Conservation (phyloP, 2,888 invertebrate genomes). For the Metallyticus violacea region DNA sequence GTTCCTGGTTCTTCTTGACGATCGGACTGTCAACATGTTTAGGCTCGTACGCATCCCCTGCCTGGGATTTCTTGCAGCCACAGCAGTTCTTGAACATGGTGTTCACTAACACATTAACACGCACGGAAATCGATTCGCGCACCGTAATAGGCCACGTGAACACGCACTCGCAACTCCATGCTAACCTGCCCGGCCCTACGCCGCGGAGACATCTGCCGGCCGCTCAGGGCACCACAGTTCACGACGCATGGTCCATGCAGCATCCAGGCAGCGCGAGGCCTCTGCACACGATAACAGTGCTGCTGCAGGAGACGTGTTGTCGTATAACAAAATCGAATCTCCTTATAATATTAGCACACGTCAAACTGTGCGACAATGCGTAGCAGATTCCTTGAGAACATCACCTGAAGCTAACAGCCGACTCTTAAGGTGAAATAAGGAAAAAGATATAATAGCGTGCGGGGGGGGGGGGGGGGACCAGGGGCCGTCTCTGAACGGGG, state of each 20-base stretch:
- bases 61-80: conserved; percentile 31
- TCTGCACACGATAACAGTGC: not conserved
- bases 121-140: not conserved
- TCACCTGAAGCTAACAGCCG: too few relatives aligned
- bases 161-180: not conserved
- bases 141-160: not conserved
- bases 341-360: too few relatives aligned
- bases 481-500: too few relatives aligned
- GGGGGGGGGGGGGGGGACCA: too few relatives aligned
- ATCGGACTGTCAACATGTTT: not conserved
- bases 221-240: conserved; percentile 1
- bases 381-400: too few relatives aligned
- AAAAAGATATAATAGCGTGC: too few relatives aligned
- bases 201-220: conserved; percentile 20
- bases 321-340: too few relatives aligned
- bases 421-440: too few relatives aligned
- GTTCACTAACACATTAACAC: not conserved
- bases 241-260: conserved; percentile 14
- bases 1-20: not conserved
- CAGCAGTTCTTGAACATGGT: conserved; percentile 35
- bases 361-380: too few relatives aligned
- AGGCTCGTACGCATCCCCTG: not conserved
- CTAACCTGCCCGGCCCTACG: not conserved
- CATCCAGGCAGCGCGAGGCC: not conserved
- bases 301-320: not conserved